Percentiles rank a stretch among this genome's conserved stretches.
Evolutionary conservation across 2,797 vertebrate species (phyloP).

Genomic region (Lateolabrax maculatus): DNA sequence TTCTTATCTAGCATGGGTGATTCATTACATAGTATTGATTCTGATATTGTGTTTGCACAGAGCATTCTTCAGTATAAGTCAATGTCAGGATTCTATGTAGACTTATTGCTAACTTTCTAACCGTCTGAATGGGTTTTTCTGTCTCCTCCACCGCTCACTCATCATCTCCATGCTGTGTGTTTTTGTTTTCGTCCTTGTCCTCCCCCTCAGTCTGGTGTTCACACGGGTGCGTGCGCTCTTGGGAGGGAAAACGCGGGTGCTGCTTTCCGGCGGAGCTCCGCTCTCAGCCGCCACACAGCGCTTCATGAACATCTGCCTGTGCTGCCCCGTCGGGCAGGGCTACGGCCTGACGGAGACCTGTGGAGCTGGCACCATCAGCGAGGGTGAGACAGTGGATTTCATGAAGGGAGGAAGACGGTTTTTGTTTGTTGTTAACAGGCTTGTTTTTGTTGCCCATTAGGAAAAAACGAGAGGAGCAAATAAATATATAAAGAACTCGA

Average conservation of each 20-base stretch:
- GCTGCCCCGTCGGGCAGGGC: constrained; percentile 97
- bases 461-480: constrained; percentile 2
- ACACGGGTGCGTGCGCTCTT: constrained; percentile 92
- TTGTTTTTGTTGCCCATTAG: background rate
- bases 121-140: background rate
- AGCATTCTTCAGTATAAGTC: background rate
- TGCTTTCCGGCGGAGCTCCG: constrained; percentile 95
- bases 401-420: too few relatives aligned
- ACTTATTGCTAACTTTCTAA: background rate
- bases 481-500: background rate
- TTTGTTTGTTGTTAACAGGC: too few relatives aligned
- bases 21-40: constrained; percentile 25
- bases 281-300: constrained; percentile 95
- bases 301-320: constrained; percentile 99
- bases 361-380: constrained; percentile 95
- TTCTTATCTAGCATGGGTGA: constrained; percentile 14
- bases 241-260: constrained; percentile 92
- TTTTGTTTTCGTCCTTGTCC: background rate
- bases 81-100: background rate
- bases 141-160: background rate
- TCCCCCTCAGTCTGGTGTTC: constrained; percentile 90
- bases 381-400: constrained; percentile 83
- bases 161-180: background rate
- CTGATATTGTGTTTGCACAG: background rate
- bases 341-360: constrained; percentile 98